Base-by-base conservation (phyloP, 1,140 invertebrate genomes). In the Probaryconus sp. region DNA sequence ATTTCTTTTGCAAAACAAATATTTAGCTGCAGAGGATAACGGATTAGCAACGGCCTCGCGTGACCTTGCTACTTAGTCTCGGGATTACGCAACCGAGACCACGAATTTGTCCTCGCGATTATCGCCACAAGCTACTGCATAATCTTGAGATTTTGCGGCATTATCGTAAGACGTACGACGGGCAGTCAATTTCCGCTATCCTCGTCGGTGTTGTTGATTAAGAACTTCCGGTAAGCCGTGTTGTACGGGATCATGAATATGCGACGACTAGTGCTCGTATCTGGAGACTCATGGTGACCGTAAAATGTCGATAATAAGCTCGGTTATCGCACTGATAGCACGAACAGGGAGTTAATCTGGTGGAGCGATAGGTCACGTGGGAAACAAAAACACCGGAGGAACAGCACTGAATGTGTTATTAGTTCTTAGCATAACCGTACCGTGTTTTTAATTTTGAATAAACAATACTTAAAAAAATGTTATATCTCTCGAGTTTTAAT, bases 1-100 rank as follows among this genome's bases (percentile, higher is more conserved):
- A n/a, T n/a, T n/a, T 10, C 5, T 14, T 1, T 26, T 5, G 9
- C 20, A 67, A 78, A 74, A 77, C 76, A 80, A 82, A 81, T 81
- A 82, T 83, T 82, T 79, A 77, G 47, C 79, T 51, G 40, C 64
- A 30, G 24, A 3, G 56, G 37, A 50, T 76, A 80, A 82, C 81
- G 78, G 61, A 81, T 80, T 76, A 16, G 77, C 50, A 37, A 78
- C 55, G 78, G 72, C 47, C 40, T 74, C 45, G 48, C 53, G 53
- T 75, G 65, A 79, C 58, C 74, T 78, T 69, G 56, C 48, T 30
- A 21, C 35, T 45, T 17, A 3, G 3, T 35, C 9, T 7, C 10
- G 42, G 33, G 35, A 21, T 56, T 48, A 31, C 17, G 38, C 33
- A 55, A 38, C 18, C 24, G 42, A 45, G 21, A 38, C 21, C 28